Conservation (phyloP, 2,888 invertebrate genomes). For the Pandemis corylana region DNA sequence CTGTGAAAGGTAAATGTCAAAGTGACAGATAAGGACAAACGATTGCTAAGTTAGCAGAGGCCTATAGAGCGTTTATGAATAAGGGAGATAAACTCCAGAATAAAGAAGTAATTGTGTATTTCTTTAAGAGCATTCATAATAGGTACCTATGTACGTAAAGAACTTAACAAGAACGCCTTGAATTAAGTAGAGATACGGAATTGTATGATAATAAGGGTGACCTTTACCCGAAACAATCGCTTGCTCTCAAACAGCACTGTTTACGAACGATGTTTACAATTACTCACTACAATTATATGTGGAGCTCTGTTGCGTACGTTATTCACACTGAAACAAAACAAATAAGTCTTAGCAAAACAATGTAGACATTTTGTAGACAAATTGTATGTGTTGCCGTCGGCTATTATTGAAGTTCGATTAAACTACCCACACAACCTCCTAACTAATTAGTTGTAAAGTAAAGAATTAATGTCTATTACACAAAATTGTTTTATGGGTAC, state of each 20-base stretch:
- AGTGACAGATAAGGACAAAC: no score
- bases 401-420: not conserved
- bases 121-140: not conserved
- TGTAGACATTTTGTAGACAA: not conserved
- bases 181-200: conserved; percentile 42
- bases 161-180: conserved; percentile 59
- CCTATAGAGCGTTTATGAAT: no score
- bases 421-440: not conserved
- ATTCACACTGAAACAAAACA: conserved; percentile 2
- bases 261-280: conserved; percentile 9
- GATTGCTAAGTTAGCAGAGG: no score
- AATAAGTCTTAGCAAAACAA: not conserved
- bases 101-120: not conserved
- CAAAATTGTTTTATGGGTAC: no score
- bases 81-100: not conserved
- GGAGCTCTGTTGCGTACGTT: not conserved
- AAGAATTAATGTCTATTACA: no score
- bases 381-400: not conserved
- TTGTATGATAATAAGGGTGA: conserved; percentile 33
- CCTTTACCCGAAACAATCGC: conserved; percentile 41
- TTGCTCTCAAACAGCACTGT: conserved; percentile 26
- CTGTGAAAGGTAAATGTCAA: no score
- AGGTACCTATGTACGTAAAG: not conserved
- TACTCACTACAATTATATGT: not conserved
- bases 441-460: no score